These are phyloP conservation scores for Hormiphora californensis DNA, from an alignment of 37 sponge, comb jelly and placozoan genomes.

Conservation along the genomic window DNA sequence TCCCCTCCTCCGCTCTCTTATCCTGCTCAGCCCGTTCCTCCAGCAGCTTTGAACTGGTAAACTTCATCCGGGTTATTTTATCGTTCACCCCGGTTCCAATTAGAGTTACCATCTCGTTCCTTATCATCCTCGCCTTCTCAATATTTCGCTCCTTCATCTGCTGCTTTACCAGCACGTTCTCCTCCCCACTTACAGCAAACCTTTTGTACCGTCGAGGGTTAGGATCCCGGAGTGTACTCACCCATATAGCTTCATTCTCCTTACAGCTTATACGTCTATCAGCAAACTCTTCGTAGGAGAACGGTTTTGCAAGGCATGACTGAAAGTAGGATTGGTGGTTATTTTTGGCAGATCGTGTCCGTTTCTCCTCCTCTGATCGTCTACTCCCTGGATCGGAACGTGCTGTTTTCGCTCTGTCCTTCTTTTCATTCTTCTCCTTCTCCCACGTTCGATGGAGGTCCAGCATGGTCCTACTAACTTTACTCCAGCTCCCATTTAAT, in stretches of 20 bases:
- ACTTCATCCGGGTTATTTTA: conserved; percentile 32
- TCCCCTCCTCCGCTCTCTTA: background rate
- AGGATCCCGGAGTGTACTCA: background rate
- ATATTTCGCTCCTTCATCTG: conserved; percentile 14
- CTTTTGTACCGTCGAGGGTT: background rate
- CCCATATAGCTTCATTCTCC: background rate
- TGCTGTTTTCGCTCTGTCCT: background rate
- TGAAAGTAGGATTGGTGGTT: background rate
- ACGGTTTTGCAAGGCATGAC: background rate
- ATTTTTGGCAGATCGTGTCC: background rate
- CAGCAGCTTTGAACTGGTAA: conserved; percentile 17
- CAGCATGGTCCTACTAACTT: background rate
- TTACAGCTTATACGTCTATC: conserved; percentile 10
- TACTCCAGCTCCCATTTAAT: background rate
- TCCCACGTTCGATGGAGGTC: conserved; percentile 14
- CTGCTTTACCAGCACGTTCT: background rate
- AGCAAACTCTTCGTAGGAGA: conserved; percentile 26
- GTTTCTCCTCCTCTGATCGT: background rate
- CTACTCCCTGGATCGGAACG: background rate
- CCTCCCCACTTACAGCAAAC: conserved; percentile 17
- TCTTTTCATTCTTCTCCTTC: background rate
- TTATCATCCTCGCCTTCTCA: background rate
- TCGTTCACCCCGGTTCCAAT: background rate
- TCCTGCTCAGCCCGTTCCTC: conserved; percentile 15
- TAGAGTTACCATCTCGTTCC: background rate